phyloP scores from a whole-genome alignment of 2,113 vertebrate species.

The Noctilio leporinus region DNA sequence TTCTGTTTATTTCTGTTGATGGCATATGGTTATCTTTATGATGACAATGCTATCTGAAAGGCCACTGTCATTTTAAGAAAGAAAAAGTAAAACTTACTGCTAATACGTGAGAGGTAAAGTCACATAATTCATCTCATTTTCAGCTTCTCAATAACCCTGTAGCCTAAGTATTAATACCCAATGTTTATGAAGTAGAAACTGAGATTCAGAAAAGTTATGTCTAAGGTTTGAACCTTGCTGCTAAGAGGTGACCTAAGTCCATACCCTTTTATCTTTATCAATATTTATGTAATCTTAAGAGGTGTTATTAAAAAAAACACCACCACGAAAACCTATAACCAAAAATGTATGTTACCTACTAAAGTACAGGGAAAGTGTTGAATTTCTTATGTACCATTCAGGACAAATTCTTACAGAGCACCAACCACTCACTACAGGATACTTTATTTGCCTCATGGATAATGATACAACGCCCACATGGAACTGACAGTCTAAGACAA shows the following conservation, averaged over 20 bases:
- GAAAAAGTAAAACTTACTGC: not conserved
- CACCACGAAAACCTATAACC: not conserved
- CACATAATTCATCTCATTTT: not conserved
- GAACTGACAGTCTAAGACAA: not conserved
- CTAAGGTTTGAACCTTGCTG: no score
- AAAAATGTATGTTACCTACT: conserved; percentile 11
- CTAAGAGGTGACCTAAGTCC: not conserved
- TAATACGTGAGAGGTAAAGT: not conserved
- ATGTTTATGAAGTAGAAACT: conserved; percentile 24
- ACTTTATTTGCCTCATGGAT: not conserved
- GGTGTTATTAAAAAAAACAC: not conserved
- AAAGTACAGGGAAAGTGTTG: not conserved
- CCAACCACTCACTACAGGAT: not conserved
- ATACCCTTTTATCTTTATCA: not conserved
- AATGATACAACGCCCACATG: not conserved
- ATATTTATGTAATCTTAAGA: conserved; percentile 30
- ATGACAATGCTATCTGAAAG: not conserved
- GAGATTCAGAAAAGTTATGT: not conserved
- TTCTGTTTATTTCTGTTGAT: conserved; percentile 11
- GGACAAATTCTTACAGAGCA: conserved; percentile 21
- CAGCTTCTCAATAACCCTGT: not conserved
- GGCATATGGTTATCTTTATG: not conserved
- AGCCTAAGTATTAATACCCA: not conserved
- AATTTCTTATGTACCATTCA: not conserved
- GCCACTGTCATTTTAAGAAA: not conserved